Evolutionary conservation across 1,140 invertebrate genomes (phyloP), one percentile per base, ranked within the genome.

Genomic region (Drosophila hydei): DNA sequence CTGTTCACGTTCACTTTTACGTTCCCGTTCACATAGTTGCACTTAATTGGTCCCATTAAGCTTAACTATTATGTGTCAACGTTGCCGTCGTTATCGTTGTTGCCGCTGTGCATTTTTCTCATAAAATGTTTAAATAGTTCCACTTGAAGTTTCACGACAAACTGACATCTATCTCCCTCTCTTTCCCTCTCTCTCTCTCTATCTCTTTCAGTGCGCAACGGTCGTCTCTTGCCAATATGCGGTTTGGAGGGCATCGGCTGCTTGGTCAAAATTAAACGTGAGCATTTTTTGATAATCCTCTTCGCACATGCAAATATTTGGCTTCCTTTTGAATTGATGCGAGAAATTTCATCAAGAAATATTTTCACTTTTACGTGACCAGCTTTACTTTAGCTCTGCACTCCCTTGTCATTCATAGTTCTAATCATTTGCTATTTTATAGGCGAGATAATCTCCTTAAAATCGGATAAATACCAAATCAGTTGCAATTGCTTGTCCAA

Each of bases 401-500:
- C 9, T 30, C 25, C 1, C 9, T 51, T 11, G 11, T 18, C 25
- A 25, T 16, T 51, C 2, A 30, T 9, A 30, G 14, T 27, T 18
- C 48, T 30, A 30, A 27, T 30, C 25, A 14, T 52, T 12, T 9
- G 43, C 11, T 8, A 6, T 56, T 76, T 65, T 12, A 8, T 9
- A 93, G 93, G 92, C 50, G 88, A 91, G 62, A 91, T 93, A 58
- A 92, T 93, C 52, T 85, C 92, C 4, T 62, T 92, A 30, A 91
- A 93, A 67, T 88, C 90, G 80, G 90, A 79, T 54, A 89, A 61
- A 84, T 91, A 92, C 33, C 93, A 93, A 92, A 91, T 93, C 84
- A 85, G 93, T 54, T 95, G 95, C 76, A 93, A 92, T 45, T 94
- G 94, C 79, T 75, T 93, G 59, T 92, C 93, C 8, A 93, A 94